A percentile compares a stretch with the other conserved stretches of the same genome.
These are phyloP conservation scores for Brachycybe producta DNA, from an alignment of 2,888 invertebrate species.

Conservation along the genomic window DNA sequence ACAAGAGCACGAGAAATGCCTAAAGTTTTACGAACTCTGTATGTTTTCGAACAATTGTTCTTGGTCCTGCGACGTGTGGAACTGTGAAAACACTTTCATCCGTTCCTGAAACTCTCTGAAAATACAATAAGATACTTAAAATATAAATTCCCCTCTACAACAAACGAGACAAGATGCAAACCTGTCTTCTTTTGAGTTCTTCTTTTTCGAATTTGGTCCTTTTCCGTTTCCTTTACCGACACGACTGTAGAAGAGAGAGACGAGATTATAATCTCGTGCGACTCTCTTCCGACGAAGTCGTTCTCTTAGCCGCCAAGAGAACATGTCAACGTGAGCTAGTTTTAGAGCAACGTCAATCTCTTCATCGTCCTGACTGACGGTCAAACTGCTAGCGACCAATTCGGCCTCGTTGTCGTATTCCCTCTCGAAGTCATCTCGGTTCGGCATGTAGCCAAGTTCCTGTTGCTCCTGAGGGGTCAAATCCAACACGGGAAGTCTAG, in stretches of 20 bases:
- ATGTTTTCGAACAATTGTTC: constrained; percentile 57
- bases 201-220: constrained; percentile 41
- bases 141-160: neutral
- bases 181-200: constrained; percentile 66
- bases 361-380: constrained; percentile 69
- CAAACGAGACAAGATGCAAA: constrained; percentile 35
- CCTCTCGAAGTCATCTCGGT: constrained; percentile 89
- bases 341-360: constrained; percentile 77
- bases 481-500: constrained; percentile 64
- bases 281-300: constrained; percentile 76
- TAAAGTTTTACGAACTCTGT: constrained; percentile 34
- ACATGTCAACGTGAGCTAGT: constrained; percentile 84
- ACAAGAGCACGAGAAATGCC: neutral
- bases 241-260: constrained; percentile 62
- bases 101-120: constrained; percentile 55
- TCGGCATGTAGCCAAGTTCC: constrained; percentile 84
- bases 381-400: constrained; percentile 69
- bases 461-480: constrained; percentile 70
- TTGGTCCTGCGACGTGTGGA: constrained; percentile 73
- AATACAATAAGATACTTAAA: constrained; percentile 10
- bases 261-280: constrained; percentile 78
- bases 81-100: constrained; percentile 72
- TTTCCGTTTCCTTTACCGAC: constrained; percentile 47
- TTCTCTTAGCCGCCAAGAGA: constrained; percentile 67
- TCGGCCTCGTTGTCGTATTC: constrained; percentile 89